Percentiles rank a stretch among this genome's conserved stretches.
These are phyloP conservation scores for Paracentrotus lividus DNA, from an alignment of 53 echinoderm and acorn worm genomes.

Conservation along the genomic window DNA sequence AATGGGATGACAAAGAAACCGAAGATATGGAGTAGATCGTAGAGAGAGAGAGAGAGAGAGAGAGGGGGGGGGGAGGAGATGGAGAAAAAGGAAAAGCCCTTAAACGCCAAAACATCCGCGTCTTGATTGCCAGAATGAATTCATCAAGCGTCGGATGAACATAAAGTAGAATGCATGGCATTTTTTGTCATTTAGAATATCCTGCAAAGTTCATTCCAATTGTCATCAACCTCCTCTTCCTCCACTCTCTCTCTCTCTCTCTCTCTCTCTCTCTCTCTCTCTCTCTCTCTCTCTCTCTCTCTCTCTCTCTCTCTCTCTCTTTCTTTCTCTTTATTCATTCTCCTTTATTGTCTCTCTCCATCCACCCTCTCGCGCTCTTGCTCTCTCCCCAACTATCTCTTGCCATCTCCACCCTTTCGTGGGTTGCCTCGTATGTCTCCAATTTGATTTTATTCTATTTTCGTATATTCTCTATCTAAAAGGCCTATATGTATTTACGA, in stretches of 20 bases:
- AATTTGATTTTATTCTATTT: background rate
- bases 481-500: slow-evolving; percentile 4
- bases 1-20: no score
- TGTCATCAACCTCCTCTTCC: background rate
- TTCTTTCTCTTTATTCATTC: background rate
- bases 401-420: background rate
- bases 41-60: background rate
- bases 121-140: slow-evolving; percentile 50
- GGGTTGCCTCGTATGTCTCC: background rate
- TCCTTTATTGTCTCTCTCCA: background rate
- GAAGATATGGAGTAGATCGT: background rate
- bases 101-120: slow-evolving; percentile 37
- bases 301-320: background rate
- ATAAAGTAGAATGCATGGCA: background rate
- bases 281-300: slow-evolving; percentile 12
- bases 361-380: background rate
- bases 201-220: slow-evolving; percentile 54
- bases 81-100: background rate
- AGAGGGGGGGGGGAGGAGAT: background rate
- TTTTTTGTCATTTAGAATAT: slow-evolving; percentile 46
- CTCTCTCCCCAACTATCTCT: background rate
- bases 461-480: background rate
- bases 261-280: background rate
- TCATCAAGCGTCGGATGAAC: slow-evolving; percentile 38
- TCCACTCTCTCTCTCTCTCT: background rate